Base-by-base conservation (phyloP, 2,113 vertebrate genomes). In the Pteruthius melanotis region DNA sequence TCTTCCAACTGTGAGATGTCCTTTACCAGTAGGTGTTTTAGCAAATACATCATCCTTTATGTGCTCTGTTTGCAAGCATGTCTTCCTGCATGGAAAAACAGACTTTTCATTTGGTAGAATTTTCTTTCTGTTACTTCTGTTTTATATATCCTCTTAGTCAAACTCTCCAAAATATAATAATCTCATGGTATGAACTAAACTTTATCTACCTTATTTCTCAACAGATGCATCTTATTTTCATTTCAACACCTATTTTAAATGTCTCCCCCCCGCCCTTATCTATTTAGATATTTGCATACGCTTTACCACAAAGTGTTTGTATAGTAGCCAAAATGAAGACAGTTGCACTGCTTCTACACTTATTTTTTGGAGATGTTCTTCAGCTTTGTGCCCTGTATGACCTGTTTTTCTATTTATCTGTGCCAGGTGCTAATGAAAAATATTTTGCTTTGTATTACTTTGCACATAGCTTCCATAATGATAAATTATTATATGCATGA, bases 201-300 rank as follows among this genome's bases (percentile, higher is more conserved):
- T 60, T 81, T 27, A 20, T 11, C 15, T 56, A 33, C 14, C 12
- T 80, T 76, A 40, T 92, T 87, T 83, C 40, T 92, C 26, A 76
- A 69, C 26, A 88, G 11, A 63, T 63, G 16, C 9, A 74, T 23
- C 12, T 76, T 61, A 33, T 74, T 85, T 83, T 49, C 4, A 39
- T 85, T 75, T 70, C 39, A 90, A 47, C 11, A 77, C 42, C 19
- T 16, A 33, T 77, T 83, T 86, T 6, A 90, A 61, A 57, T 60
- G 5, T 19, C 0, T 16, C 20, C 2, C 3, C 13, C 33, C 9
- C 9, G n/a, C 26, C 37, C 52, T 13, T 5, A 61, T 53, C 57
- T 72, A 9, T 59, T 87, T 47, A 79, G 18, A 2, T 60, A 72
- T 37, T 90, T 88, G 20, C 15, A 31, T 27, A 40, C 7, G 3